phyloP scores from a whole-genome alignment of 1,140 invertebrate species.

The Drosophila cardini region DNA sequence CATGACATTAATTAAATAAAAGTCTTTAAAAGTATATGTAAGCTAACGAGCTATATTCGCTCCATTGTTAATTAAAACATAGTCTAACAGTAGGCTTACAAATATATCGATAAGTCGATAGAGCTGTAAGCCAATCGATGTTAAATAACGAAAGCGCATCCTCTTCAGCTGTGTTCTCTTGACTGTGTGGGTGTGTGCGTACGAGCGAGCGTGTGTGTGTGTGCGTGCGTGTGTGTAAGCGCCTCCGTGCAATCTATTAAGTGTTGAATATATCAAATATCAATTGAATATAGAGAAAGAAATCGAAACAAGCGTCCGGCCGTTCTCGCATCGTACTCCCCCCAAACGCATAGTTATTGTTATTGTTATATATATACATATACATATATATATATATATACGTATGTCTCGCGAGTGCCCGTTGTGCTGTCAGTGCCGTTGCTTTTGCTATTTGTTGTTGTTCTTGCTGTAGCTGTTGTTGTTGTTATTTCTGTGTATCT shows the following conservation, averaged over 20 bases:
- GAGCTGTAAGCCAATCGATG: slow-evolving; percentile 13
- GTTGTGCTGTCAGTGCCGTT: slow-evolving; percentile 11
- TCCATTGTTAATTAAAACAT: neutral
- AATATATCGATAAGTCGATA: slow-evolving; percentile 11
- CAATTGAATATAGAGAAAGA: slow-evolving; percentile 52
- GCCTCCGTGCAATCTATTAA: slow-evolving; percentile 52
- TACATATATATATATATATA: too few species aligned
- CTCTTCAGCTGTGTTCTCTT: slow-evolving; percentile 39
- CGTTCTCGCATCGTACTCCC: slow-evolving; percentile 17
- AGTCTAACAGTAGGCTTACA: slow-evolving; percentile 3
- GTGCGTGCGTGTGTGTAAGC: slow-evolving; percentile 36
- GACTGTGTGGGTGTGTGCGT: slow-evolving; percentile 17
- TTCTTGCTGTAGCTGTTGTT: slow-evolving; percentile 24
- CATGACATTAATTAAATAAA: neutral
- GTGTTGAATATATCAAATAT: slow-evolving; percentile 50
- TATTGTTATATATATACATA: neutral
- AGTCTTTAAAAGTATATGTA: neutral
- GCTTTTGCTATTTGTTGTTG: slow-evolving; percentile 5
- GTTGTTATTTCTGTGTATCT: slow-evolving; percentile 59
- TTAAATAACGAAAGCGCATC: slow-evolving; percentile 33
- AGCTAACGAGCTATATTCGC: neutral
- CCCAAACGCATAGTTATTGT: slow-evolving; percentile 19
- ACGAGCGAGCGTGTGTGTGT: slow-evolving; percentile 7
- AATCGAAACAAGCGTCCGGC: slow-evolving; percentile 34
- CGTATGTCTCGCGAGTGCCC: slow-evolving; percentile 20